phyloP scores from a whole-genome alignment of 2,797 vertebrate genomes.

The Erithacus rubecula region DNA sequence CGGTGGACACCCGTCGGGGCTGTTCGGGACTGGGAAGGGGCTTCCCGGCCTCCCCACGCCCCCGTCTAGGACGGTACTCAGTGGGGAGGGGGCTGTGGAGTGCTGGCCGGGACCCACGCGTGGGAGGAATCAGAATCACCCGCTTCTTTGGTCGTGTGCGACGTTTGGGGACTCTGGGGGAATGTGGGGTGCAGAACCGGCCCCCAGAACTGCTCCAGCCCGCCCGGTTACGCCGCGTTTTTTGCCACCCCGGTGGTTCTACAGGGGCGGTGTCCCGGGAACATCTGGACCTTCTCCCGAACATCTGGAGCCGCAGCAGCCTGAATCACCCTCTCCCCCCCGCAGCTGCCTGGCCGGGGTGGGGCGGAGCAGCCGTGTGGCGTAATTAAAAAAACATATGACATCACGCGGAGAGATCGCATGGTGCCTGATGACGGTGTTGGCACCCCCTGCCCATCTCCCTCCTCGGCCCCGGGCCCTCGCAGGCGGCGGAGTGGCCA shows the following conservation, averaged over 20 bases:
- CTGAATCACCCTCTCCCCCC: not conserved
- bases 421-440: not conserved
- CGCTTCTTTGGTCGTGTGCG: rapidly evolving
- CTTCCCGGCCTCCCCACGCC: not conserved
- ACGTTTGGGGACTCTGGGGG: not conserved
- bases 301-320: not conserved
- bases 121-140: not conserved
- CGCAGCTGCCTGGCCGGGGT: not conserved
- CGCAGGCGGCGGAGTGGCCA: not conserved
- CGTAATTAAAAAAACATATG: not conserved
- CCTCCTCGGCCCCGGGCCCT: not conserved
- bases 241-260: not conserved
- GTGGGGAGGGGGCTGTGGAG: not conserved
- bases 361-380: not conserved
- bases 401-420: not conserved
- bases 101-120: rapidly evolving
- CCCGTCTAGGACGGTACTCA: not conserved
- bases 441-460: not conserved
- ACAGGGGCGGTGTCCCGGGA: not conserved
- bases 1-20: too few relatives aligned
- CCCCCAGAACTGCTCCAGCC: not conserved
- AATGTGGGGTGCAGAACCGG: not conserved
- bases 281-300: not conserved
- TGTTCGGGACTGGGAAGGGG: not conserved
- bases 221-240: not conserved